Evolutionary conservation across 2,113 vertebrate genomes (phyloP).

Genomic region (Rhizomys pruinosus): DNA sequence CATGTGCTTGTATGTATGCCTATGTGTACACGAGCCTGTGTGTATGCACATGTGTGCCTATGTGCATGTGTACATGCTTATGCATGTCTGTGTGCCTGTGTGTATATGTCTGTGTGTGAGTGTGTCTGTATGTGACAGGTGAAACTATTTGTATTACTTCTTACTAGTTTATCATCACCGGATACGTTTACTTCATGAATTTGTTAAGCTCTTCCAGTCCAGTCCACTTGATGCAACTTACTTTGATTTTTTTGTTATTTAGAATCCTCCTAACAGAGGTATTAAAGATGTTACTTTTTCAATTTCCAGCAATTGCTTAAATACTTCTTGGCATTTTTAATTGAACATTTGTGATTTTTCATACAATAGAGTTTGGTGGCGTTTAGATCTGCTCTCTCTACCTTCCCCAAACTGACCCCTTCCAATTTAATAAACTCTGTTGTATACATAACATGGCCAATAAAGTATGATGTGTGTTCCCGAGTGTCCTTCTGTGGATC

Average conservation of each 20-base stretch:
- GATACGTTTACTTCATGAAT: not conserved
- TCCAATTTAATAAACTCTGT: too few species aligned
- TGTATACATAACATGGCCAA: too few species aligned
- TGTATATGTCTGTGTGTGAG: not conserved
- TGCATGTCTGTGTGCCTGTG: not conserved
- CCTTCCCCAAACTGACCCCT: too few species aligned
- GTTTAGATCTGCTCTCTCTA: too few species aligned
- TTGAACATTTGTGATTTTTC: too few species aligned
- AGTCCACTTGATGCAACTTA: slow-evolving; percentile 63
- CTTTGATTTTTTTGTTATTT: slow-evolving; percentile 75
- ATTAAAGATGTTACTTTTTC: not conserved
- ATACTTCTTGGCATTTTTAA: too few species aligned
- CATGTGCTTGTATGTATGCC: not conserved
- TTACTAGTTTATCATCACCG: not conserved
- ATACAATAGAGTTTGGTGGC: too few species aligned
- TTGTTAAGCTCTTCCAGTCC: slow-evolving; percentile 74
- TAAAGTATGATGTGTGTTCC: too few species aligned
- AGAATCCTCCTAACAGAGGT: slow-evolving; percentile 34
- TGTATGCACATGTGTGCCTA: too few species aligned
- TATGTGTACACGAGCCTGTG: not conserved
- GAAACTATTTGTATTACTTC: not conserved
- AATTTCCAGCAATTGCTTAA: not conserved
- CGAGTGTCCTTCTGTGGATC: too few species aligned
- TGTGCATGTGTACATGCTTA: not conserved
- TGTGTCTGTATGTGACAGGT: not conserved